These are phyloP conservation scores for Scaptodrosophila lebanonensis DNA, from an alignment of 1,140 invertebrate species.

Conservation along the genomic window DNA sequence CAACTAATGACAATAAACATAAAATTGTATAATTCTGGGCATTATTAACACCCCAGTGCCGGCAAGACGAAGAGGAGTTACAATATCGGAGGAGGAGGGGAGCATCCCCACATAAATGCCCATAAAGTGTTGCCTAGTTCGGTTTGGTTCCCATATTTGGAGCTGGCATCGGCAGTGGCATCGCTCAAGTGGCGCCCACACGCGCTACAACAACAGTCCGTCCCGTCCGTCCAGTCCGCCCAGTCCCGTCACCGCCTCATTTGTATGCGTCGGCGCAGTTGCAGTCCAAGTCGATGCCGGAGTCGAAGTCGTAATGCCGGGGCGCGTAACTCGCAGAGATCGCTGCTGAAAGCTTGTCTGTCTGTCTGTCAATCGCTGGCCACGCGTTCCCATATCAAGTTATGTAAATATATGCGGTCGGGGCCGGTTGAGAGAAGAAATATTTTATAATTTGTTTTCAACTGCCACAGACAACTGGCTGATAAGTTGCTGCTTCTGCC, in stretches of 20 bases:
- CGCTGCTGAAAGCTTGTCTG: slow-evolving; percentile 63
- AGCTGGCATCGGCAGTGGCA: no score
- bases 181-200: slow-evolving; percentile 60
- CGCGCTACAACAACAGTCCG: slow-evolving; percentile 1
- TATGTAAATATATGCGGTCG: slow-evolving; percentile 65
- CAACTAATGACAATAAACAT: slow-evolving; percentile 36
- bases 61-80: neutral
- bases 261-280: no score
- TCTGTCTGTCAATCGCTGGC: slow-evolving; percentile 8
- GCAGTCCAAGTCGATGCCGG: no score
- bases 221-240: no score
- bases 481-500: neutral
- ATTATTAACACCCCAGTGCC: slow-evolving; percentile 38
- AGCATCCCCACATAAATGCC: neutral
- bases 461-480: slow-evolving; percentile 30
- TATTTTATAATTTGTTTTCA: slow-evolving; percentile 60
- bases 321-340: slow-evolving; percentile 54
- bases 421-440: slow-evolving; percentile 22
- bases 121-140: slow-evolving; percentile 30
- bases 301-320: slow-evolving; percentile 62
- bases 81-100: neutral
- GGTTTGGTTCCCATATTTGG: no score
- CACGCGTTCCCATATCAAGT: slow-evolving; percentile 46
- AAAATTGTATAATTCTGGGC: slow-evolving; percentile 36
- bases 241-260: slow-evolving; percentile 25